Percentiles rank a stretch among this genome's conserved stretches.
Evolutionary conservation across 2,113 vertebrate genomes (phyloP).

Genomic region (Hiodon tergisus): DNA sequence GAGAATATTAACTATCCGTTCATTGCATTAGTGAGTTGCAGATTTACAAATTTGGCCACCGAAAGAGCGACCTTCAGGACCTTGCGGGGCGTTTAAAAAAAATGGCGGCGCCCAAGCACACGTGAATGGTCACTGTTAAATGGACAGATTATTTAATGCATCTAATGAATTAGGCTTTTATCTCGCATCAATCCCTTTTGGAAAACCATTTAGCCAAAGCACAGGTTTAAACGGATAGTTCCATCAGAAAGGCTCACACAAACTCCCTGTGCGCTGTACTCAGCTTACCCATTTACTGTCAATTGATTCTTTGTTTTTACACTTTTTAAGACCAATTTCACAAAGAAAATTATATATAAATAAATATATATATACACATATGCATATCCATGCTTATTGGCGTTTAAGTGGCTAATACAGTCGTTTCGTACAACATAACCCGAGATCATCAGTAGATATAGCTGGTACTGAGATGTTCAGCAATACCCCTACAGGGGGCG

Average conservation of each 20-base stretch:
- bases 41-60: constrained; percentile 35
- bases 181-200: constrained; percentile 11
- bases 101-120: constrained; percentile 34
- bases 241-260: neutral
- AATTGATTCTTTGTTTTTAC: no score
- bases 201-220: constrained; percentile 19
- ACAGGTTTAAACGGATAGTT: constrained; percentile 31
- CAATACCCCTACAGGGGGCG: constrained; percentile 34
- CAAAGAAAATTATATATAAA: constrained; percentile 5
- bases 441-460: no score
- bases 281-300: neutral
- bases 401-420: neutral
- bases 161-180: constrained; percentile 23
- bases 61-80: constrained; percentile 19
- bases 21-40: constrained; percentile 27
- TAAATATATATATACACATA: neutral
- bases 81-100: constrained; percentile 18
- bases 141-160: constrained; percentile 35
- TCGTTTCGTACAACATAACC: neutral
- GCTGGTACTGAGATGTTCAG: neutral
- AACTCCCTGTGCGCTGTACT: neutral
- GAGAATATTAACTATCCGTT: constrained; percentile 29
- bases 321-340: no score
- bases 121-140: constrained; percentile 35
- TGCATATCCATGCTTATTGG: neutral